Conservation (phyloP, 1,140 invertebrate species). For the Drosophila kanapiae region DNA sequence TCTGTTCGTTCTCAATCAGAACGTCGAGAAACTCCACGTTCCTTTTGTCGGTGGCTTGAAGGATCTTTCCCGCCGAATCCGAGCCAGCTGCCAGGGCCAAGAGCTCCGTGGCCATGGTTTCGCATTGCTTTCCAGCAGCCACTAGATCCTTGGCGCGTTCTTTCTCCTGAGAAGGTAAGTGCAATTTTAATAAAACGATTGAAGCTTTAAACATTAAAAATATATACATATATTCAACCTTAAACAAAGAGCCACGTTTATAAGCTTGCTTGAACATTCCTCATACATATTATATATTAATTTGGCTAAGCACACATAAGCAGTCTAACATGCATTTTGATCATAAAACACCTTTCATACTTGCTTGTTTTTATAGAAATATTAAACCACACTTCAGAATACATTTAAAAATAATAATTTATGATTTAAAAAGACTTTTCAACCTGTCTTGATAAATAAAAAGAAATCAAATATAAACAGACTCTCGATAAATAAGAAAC, state of each 20-base stretch:
- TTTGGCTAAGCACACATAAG: slow-evolving; percentile 12
- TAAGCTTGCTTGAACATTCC: slow-evolving; percentile 13
- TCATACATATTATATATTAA: background rate
- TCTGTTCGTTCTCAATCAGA: slow-evolving; percentile 99
- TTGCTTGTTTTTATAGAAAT: slow-evolving; percentile 7
- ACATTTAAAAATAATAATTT: background rate
- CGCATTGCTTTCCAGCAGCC: slow-evolving; percentile 97
- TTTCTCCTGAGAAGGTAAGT: slow-evolving; percentile 91
- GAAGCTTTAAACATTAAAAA: background rate
- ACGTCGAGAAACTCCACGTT: slow-evolving; percentile 98
- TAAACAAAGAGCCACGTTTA: slow-evolving; percentile 9
- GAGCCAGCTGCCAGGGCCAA: slow-evolving; percentile 96
- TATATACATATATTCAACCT: background rate
- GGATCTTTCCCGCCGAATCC: slow-evolving; percentile 95
- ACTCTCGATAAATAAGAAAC: background rate
- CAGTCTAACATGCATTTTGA: slow-evolving; percentile 11
- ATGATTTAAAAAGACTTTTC: background rate
- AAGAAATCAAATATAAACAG: too few species aligned
- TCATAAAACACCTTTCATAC: slow-evolving; percentile 11
- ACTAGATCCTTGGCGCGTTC: slow-evolving; percentile 98
- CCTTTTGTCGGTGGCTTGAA: slow-evolving; percentile 95
- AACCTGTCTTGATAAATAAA: background rate
- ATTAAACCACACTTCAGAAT: background rate
- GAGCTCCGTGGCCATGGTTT: slow-evolving; percentile 98
- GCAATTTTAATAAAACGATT: too few species aligned